Evolutionary conservation across 2,113 vertebrate genomes (phyloP), one percentile per base, ranked within the genome.

Genomic region (Centropristis striata): DNA sequence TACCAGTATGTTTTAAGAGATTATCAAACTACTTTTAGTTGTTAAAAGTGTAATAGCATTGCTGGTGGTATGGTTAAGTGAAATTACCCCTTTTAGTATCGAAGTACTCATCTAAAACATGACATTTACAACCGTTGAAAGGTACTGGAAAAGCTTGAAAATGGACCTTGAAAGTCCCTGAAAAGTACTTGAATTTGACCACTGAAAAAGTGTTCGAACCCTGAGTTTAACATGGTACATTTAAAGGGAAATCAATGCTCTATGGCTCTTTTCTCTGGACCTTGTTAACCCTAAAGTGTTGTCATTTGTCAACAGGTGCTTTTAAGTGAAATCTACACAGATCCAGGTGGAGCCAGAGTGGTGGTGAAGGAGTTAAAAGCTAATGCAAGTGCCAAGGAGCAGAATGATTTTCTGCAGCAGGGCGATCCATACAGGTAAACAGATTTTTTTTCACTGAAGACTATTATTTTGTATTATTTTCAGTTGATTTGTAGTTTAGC

Each of bases 291-390:
- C 4, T 75, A 39, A 90, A 36, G 8, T 74, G 21, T 69, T 11
- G 0, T 81, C 16, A 23, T 84, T 4, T 79, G 1, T 59, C n/a
- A 11, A 59, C 76, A 99, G 98, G 97, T 99, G 53, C 96, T 99
- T 14, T 96, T 99, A 18, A 98, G 98, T 84, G 98, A 99, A 90
- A 96, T 97, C 90, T 99, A 97, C 87, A 95, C 96, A 0, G 97
- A 98, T 64, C 94, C 93, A 1, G 96, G 96, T n/a, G 95, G 96
- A 32, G 86, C 96, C 42, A 94, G 96, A 84, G 97, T 97, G 0
- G 92, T 99, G 57, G 97, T 99, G 83, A 98, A 99, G 90, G 98
- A 99, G 86, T 78, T 99, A 73, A 98, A 98, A 89, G 96, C 97
- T 51, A 99, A 96, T 71, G 96, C 96, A 8, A 96, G 92, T 74